Evolutionary conservation across 2,113 vertebrate genomes (phyloP), one percentile per base, ranked within the genome.

Genomic region (Todiramphus chloris): DNA sequence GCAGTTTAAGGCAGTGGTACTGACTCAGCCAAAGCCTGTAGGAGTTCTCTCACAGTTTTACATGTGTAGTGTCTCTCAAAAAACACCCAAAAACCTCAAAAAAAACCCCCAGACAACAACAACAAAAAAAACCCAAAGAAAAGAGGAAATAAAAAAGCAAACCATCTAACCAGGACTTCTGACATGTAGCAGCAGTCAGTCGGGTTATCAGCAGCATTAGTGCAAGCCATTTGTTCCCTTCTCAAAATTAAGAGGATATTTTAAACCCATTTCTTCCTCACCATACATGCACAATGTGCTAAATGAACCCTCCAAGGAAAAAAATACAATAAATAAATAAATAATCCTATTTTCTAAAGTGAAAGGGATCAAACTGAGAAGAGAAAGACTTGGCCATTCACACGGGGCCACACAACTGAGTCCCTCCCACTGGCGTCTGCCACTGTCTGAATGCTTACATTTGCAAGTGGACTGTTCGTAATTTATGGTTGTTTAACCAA

Each of bases 401-500:
- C 80, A 81, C 0, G 0, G 37, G 63, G 30, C 67, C 77, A 94
- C 3, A 5, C 58, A 66, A 81, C 5, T 3, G 2, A 84, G 74
- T 27, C 37, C 43, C 64, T 96, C 58, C 69, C 53, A 48, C 0
- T 60, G 69, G 79, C 13, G 3, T 43, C 48, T 92, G 92, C 24
- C 44, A 50, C 62, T 80, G 89, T 39, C 66, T 69, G 53, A 94
- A 78, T 82, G 80, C 77, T 91, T 90, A 68, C 27, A 69, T 91
- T 92, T 87, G 69, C 86, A 93, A 94, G 86, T 19, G 5, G 51
- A 37, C 53, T 53, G 44, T 13, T 87, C 58, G 37, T 79, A 79
- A 94, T 89, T 96, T 79, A 96, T 0, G 1, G 37, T 12, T 93
- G 90, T 76, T 94, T 84, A 93, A 92, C 55, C 16, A 74, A 94